Evolutionary conservation across 2,888 invertebrate genomes (phyloP), one percentile per base, ranked within the genome.

Genomic region (Sycophila texana): DNA sequence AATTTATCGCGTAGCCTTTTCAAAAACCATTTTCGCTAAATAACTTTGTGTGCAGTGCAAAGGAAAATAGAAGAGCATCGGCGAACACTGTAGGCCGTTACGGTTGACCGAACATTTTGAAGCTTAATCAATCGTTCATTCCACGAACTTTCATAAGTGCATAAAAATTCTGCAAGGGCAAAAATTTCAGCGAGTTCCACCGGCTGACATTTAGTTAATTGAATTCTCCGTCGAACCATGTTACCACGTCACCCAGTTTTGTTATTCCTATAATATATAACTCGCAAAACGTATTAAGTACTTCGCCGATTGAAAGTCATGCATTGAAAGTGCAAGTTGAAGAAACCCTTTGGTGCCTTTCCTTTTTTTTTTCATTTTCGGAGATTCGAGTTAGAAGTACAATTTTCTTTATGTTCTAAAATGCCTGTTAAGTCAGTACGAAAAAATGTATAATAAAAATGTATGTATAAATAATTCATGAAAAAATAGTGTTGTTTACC

Each of bases 241-340:
- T 60, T 61, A 30, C 61, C 26, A 10, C 26, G 1, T 39, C n/a
- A 61, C 30, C 30, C n/a, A 26, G n/a, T 26, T 30, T 14, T 18
- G 16, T 39, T 30, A 18, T 18, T 18, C 39, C 39, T 39, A 4
- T 39, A 39, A 39, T 39, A 26, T 63, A 39, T 63, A 12, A 39
- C 39, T 39, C 39, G 63, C n/a, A 30, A 39, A 63, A 30, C 4
- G 63, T 13, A n/a, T 63, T 63, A 63, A 3, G 61, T 60, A 26
- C 57, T 14, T 22, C 22, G 5, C 14, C 22, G 22, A 60, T 60
- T 60, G 60, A 60, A 60, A n/a, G 16, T 63, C 63, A 1, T 18
- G 39, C 63, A 47, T 39, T 39, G 30, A 30, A 61, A 58, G 13
- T 22, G 22, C 22, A 58, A 13, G 12, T 13, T 13, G 3, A 20